Base-by-base conservation (phyloP, 1,140 invertebrate species). In the Drosophila willistoni region DNA sequence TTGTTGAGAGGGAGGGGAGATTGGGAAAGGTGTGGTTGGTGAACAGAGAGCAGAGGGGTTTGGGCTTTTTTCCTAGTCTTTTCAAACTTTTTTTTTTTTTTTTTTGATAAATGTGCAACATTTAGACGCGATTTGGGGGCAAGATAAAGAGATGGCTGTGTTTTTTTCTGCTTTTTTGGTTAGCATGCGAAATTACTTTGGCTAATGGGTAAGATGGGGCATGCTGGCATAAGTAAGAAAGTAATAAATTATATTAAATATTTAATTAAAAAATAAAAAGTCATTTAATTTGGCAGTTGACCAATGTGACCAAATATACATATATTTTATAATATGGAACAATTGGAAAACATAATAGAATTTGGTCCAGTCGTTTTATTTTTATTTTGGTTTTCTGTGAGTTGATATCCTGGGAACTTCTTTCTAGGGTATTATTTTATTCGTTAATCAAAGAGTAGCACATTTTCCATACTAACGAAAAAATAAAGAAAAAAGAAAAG, bases 41-140 rank as follows among this genome's bases (percentile, higher is more conserved):
- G 34, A 39, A 44, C 47, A 14, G 19, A 66, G 42, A 39, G 56
- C 34, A 19, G 25, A 55, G 63, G 54, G 59, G 66, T 44, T 79
- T 78, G 69, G 84, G 84, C 76, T 51, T 79, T 22, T 51, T 51
- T 22, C 17, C 7, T 51, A 17, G 14, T 17, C 44, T 47, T 19
- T 42, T 1, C 7, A 3, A 17, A 1, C 0, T 17, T 44, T 9
- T 47, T 47, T 19, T 47, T 47, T 51, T 51, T 65, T 65, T 12
- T 54, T 79, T 71, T 89, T 89, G 84, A 89, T 89, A 90, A 89
- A 89, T 89, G 84, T 89, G 84, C 84, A 89, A 89, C 84, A 89
- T 89, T 89, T 89, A 89, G 85, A 81, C 77, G 80, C 81, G 84
- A 89, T 89, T 89, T 89, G 85, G 84, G 84, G 84, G 73, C 85